These are phyloP conservation scores for Crypturellus undulatus DNA, from an alignment of 2,113 vertebrate species.

Conservation along the genomic window DNA sequence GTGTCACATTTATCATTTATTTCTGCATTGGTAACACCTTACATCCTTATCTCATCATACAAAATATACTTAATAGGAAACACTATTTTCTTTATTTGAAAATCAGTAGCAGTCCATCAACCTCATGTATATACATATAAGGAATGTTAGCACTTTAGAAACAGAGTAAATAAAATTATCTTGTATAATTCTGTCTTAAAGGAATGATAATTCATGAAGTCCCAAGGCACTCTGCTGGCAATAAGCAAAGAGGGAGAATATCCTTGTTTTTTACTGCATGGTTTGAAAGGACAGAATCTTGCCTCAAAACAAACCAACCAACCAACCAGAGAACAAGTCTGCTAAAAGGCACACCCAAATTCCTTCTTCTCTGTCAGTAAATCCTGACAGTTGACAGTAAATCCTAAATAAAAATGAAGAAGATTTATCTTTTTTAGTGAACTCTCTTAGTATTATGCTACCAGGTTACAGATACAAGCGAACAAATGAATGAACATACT, in stretches of 20 bases:
- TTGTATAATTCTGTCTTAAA: slow-evolving; percentile 9
- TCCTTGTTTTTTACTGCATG: background rate
- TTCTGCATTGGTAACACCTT: background rate
- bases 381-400: background rate
- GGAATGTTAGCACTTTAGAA: background rate
- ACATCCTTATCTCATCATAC: background rate
- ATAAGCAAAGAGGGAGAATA: background rate
- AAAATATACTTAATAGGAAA: background rate
- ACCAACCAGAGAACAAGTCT: background rate
- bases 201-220: background rate
- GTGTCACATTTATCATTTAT: background rate
- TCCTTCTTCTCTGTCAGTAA: background rate
- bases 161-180: slow-evolving; percentile 26
- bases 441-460: background rate
- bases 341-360: background rate
- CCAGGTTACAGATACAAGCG: background rate
- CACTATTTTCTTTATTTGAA: background rate
- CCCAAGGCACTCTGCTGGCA: background rate
- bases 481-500: background rate
- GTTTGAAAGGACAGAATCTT: background rate
- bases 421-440: background rate
- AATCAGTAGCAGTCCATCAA: background rate
- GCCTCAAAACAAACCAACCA: slow-evolving; percentile 3
- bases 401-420: background rate
- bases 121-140: background rate